These are phyloP conservation scores for Heliangelus exortis DNA, from an alignment of 2,797 vertebrate species.

Conservation along the genomic window DNA sequence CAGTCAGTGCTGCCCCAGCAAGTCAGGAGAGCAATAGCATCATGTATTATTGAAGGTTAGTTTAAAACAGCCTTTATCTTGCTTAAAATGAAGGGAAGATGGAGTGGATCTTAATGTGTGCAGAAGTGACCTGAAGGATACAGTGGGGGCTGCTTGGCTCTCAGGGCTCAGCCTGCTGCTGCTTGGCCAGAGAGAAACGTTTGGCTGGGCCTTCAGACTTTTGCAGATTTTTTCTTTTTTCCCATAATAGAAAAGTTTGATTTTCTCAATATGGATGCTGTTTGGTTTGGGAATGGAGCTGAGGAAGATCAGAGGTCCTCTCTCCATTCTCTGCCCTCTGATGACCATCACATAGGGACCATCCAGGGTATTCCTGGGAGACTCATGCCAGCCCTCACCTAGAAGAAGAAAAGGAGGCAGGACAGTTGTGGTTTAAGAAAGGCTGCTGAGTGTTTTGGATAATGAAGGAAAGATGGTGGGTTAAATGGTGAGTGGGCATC, in stretches of 20 bases:
- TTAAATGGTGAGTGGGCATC: background rate
- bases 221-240: background rate
- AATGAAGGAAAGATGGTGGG: background rate
- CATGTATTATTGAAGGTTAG: background rate
- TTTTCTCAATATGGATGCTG: background rate
- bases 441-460: background rate
- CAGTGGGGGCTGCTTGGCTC: background rate
- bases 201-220: background rate
- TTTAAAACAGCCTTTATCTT: background rate
- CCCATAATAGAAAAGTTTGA: background rate
- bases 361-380: background rate
- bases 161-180: background rate
- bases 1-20: background rate
- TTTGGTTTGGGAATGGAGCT: background rate
- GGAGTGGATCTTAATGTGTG: rapidly evolving
- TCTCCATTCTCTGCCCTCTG: background rate
- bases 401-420: background rate
- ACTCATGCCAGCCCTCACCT: background rate
- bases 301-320: background rate
- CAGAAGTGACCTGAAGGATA: background rate
- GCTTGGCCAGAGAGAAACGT: background rate
- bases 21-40: background rate
- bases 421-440: background rate
- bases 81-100: background rate
- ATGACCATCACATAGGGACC: rapidly evolving